These are phyloP conservation scores for Euschistus heros DNA, from an alignment of 1,140 invertebrate genomes.

Conservation along the genomic window DNA sequence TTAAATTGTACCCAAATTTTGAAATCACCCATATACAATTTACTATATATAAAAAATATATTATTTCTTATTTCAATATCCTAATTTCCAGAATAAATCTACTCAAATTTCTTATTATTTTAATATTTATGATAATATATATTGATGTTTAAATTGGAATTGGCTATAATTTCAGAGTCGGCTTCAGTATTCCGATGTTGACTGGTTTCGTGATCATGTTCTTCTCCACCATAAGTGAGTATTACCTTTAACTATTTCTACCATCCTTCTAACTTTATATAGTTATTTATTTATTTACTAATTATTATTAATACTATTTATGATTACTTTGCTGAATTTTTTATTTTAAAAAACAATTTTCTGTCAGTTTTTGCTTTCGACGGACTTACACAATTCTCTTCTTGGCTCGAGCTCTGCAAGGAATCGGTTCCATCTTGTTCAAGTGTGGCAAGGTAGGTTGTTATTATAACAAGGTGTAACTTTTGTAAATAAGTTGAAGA, in stretches of 20 bases:
- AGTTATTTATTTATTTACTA: not conserved
- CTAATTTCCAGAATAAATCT: no score
- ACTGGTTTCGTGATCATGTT: slow-evolving; percentile 98
- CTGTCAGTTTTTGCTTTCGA: slow-evolving; percentile 68
- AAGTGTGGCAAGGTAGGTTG: slow-evolving; percentile 56
- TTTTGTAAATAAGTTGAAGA: no score
- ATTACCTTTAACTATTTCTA: slow-evolving; percentile 20
- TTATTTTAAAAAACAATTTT: slow-evolving; percentile 21
- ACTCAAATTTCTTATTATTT: no score
- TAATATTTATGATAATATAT: no score
- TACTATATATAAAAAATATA: no score
- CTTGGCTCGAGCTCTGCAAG: slow-evolving; percentile 71
- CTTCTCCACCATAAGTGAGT: slow-evolving; percentile 90
- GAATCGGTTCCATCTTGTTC: slow-evolving; percentile 75
- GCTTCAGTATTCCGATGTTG: slow-evolving; percentile 99
- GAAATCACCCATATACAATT: no score
- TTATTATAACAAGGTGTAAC: no score
- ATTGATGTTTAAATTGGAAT: not conserved
- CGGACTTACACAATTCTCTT: slow-evolving; percentile 62
- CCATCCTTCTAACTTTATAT: slow-evolving; percentile 9
- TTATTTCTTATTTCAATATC: no score
- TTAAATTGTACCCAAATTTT: no score
- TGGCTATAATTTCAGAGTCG: slow-evolving; percentile 62
- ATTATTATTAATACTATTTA: not conserved
- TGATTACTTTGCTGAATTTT: not conserved